Evolutionary conservation across 1,140 invertebrate species (phyloP), one percentile per base, ranked within the genome.

Genomic region (Drosophila triauraria): DNA sequence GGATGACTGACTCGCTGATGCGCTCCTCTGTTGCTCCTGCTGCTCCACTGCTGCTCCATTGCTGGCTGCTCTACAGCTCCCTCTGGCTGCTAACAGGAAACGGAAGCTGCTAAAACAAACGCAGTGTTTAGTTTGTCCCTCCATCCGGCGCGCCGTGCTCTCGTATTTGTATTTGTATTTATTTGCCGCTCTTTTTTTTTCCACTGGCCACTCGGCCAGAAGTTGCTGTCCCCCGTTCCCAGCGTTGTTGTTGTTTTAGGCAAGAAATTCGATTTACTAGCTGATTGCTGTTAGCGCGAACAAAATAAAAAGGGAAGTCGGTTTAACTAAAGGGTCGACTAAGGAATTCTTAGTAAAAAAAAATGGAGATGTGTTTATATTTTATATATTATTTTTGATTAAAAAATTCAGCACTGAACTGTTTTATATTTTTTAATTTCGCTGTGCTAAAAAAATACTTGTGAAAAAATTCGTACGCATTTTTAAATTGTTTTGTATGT

Each of bases 31-130:
- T 38, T 56, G 48, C 15, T 70, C 23, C 54, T 57, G 58, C 20
- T 63, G 30, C 46, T 53, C 13, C 30, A 17, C n/a, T 30, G 35
- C 27, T 51, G 35, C 25, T 56, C 25, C 38, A n/a, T 48, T 25
- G 50, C 68, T 61, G 43, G 44, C 32, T 53, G 17, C 30, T 59
- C 35, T 48, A 40, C 35, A 30, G 46, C 63, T 67, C 7, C 20
- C 44, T 46, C 27, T 72, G 53, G 46, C 70, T 71, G 69, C 53
- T 44, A 72, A 82, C 85, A 90, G 85, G 85, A 90, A 90, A 82
- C 85, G 85, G 85, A 90, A 91, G 85, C 85, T 85, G 81, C 85
- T 90, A 90, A 90, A 90, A 90, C 85, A 90, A 90, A 90, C 85
- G 84, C 60, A 69, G 75, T 88, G 85, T 88, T 88, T 88, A 88